Percentiles rank a stretch among this genome's conserved stretches.
These are phyloP conservation scores for Phortica variegata DNA, from an alignment of 1,140 invertebrate genomes.

Conservation along the genomic window DNA sequence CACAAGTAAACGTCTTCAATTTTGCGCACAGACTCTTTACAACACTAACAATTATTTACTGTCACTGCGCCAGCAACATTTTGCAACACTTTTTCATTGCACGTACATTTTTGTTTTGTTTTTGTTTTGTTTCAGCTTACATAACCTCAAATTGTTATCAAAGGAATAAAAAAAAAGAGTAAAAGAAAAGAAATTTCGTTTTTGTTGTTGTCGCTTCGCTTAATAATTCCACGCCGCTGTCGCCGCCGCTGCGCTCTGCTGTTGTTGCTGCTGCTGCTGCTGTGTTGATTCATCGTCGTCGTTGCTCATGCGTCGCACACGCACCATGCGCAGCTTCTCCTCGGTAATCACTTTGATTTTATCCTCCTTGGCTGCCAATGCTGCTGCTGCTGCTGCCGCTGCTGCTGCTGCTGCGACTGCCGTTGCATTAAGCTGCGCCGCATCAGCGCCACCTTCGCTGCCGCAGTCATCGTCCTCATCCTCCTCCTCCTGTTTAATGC, in stretches of 20 bases:
- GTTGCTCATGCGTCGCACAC: constrained; percentile 39
- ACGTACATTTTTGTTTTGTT: no score
- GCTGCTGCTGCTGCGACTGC: constrained; percentile 6
- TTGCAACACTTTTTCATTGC: constrained; percentile 25
- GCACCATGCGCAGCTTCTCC: constrained; percentile 48
- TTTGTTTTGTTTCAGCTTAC: no score
- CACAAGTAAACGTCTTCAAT: constrained; percentile 43
- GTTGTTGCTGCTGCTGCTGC: constrained; percentile 5
- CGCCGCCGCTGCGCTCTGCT: not conserved
- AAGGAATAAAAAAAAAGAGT: no score
- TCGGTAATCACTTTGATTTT: constrained; percentile 45
- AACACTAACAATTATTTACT: not conserved
- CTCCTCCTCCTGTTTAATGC: constrained; percentile 49
- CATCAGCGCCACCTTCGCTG: not conserved
- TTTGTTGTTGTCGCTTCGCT: not conserved
- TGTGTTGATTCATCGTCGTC: constrained; percentile 22
- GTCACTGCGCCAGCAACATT: no score
- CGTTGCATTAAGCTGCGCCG: no score
- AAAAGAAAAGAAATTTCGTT: not conserved
- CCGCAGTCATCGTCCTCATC: constrained; percentile 31
- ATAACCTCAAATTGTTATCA: no score
- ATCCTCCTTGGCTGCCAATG: constrained; percentile 13
- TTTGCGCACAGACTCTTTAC: not conserved
- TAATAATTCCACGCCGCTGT: constrained; percentile 38
- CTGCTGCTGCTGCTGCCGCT: constrained; percentile 8